Conservation (phyloP, 2,113 vertebrate genomes). For the Cnemophilus loriae region DNA sequence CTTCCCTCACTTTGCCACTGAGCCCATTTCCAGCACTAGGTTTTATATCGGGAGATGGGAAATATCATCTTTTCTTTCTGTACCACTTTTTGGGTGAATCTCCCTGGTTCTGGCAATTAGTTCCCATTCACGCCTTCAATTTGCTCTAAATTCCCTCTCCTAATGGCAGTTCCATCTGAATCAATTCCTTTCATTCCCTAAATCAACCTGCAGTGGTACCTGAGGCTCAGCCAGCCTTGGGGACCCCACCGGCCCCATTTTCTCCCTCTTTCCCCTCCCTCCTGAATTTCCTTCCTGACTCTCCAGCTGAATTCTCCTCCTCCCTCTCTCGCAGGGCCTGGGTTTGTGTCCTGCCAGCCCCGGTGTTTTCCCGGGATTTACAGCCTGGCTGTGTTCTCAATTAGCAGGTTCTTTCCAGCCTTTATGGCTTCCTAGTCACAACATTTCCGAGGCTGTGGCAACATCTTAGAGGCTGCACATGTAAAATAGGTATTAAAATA, state of each 20-base stretch:
- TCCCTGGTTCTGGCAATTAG: slow-evolving; percentile 19
- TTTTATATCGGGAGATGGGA: background rate
- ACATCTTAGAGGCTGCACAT: background rate
- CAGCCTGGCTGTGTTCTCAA: slow-evolving; percentile 41
- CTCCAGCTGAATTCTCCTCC: background rate
- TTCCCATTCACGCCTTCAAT: background rate
- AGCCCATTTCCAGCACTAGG: background rate
- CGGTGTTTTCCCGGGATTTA: background rate
- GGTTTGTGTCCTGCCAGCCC: slow-evolving; percentile 23
- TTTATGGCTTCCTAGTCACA: slow-evolving; percentile 51
- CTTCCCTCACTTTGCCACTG: background rate
- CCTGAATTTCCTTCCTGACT: background rate
- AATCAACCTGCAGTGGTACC: background rate
- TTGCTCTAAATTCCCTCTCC: background rate
- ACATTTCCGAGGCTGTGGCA: slow-evolving; percentile 42
- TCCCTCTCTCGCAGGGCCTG: background rate
- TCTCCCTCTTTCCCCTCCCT: background rate
- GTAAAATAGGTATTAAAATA: slow-evolving; percentile 41
- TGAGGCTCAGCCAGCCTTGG: background rate
- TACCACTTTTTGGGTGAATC: background rate
- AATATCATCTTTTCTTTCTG: background rate
- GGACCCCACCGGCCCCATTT: background rate
- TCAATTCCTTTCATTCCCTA: slow-evolving; percentile 22
- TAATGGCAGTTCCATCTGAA: background rate
- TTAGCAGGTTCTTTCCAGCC: slow-evolving; percentile 54